Conservation (phyloP, 2,888 invertebrate genomes). For the Acronicta leporina region DNA sequence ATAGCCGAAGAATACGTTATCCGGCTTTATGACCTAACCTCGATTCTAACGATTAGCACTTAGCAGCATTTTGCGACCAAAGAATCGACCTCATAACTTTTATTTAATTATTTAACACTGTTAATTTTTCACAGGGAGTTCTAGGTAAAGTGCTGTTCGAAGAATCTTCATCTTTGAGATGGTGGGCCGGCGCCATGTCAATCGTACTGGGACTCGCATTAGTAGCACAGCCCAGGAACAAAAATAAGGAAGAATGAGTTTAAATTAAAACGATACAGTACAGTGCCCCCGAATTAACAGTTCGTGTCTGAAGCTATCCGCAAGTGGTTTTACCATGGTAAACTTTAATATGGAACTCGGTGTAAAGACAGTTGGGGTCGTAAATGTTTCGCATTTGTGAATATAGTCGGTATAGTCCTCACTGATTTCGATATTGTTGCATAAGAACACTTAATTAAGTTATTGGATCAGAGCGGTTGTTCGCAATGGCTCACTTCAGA, state of each 20-base stretch:
- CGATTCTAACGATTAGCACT: not conserved
- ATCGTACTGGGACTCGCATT: slow-evolving; percentile 92
- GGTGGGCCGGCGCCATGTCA: slow-evolving; percentile 92
- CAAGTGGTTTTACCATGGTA: too few species aligned
- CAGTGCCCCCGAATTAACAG: too few species aligned
- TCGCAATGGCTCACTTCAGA: too few species aligned
- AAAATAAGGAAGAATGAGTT: slow-evolving; percentile 60
- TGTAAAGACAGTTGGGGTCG: too few species aligned
- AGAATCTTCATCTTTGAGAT: slow-evolving; percentile 91
- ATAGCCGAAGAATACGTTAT: not conserved
- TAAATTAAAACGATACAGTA: not conserved
- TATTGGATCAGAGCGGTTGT: too few species aligned
- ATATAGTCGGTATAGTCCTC: too few species aligned
- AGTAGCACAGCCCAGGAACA: slow-evolving; percentile 81
- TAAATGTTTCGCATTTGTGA: too few species aligned
- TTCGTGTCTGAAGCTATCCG: too few species aligned
- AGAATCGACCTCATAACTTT: not conserved
- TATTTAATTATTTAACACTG: slow-evolving; percentile 1
- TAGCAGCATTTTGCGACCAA: not conserved
- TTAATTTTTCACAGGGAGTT: slow-evolving; percentile 89
- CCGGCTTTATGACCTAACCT: not conserved
- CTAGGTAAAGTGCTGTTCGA: slow-evolving; percentile 92
- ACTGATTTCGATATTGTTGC: too few species aligned
- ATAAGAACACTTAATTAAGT: too few species aligned
- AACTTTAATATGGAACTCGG: too few species aligned